Base-by-base conservation (phyloP, 1,140 invertebrate genomes). In the Bombus picipes region DNA sequence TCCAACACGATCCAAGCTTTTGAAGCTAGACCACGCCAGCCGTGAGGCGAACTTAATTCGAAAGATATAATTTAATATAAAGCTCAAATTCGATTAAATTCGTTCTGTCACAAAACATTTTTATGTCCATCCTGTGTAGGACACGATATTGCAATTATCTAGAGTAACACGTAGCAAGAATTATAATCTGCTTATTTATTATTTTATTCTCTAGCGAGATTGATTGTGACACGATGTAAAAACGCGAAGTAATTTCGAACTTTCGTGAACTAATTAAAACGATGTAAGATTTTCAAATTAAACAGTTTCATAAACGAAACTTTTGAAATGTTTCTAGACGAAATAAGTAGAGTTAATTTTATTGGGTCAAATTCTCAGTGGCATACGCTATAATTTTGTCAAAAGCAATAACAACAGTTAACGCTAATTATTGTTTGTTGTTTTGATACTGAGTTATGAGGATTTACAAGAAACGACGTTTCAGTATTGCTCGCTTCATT, bases 21-120 rank as follows among this genome's bases (percentile, higher is more conserved):
- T 39, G 68, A 70, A 41, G 70, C 1, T 41, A 71, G 39, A 41
- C 25, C 37, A n/a, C 25, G 25, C 1, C 5, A 28, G 37, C 10
- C 37, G 6, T 71, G n/a, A 71, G 37, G 13, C 70, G 22, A 22
- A 78, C 4, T 81, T 66, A 25, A 39, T 53, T 47, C n/a, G 4
- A 65, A 34, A 81, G 9, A 57, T 41, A 66, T 66, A 73, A 10
- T 37, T 57, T 18, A 34, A 53, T 73, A 80, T 59, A 85, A 77
- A 81, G 77, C 73, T 79, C 22, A 86, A 82, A 86, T 12, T 71
- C 28, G 37, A 34, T 53, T 53, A 53, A 22, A 53, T 41, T 71
- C 10, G 5, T 13, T 77, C 37, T 47, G 39, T 28, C n/a, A 57
- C n/a, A 12, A 68, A 77, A 66, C 9, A 5, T 68, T 68, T 65